Conservation (phyloP, 2,113 vertebrate genomes). For the Fregetta grallaria region DNA sequence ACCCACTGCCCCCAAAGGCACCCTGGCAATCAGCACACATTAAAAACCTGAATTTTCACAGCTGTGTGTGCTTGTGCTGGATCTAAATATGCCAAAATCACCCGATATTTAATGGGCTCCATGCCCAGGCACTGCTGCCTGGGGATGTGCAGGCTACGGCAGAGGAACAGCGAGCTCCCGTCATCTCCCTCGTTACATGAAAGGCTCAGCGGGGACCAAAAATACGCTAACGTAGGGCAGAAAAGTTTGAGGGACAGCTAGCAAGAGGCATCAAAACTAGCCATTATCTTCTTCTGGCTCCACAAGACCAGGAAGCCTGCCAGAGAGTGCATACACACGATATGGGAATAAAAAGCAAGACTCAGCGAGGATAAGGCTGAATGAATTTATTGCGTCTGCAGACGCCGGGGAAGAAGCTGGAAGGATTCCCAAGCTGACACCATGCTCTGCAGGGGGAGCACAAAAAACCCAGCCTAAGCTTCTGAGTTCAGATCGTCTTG, state of each 20-base stretch:
- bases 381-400: neutral
- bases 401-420: neutral
- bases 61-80: neutral
- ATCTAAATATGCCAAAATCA: neutral
- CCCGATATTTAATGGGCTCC: neutral
- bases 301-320: neutral
- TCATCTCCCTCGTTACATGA: fast-evolving
- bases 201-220: neutral
- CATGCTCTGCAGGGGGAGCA: neutral
- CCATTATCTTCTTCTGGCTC: neutral
- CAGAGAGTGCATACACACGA: neutral
- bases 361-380: neutral
- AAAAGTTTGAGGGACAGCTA: neutral
- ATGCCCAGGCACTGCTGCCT: neutral
- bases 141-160: neutral
- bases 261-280: neutral
- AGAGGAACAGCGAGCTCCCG: fast-evolving
- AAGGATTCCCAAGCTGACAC: neutral
- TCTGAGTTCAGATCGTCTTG: fast-evolving
- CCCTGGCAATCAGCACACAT: neutral
- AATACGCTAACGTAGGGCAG: fast-evolving
- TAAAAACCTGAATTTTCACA: neutral
- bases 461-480: neutral
- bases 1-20: neutral
- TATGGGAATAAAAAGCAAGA: neutral